Percentiles rank a stretch among this genome's conserved stretches.
phyloP scores from a whole-genome alignment of 2,888 invertebrate genomes.

The Tyria jacobaeae region DNA sequence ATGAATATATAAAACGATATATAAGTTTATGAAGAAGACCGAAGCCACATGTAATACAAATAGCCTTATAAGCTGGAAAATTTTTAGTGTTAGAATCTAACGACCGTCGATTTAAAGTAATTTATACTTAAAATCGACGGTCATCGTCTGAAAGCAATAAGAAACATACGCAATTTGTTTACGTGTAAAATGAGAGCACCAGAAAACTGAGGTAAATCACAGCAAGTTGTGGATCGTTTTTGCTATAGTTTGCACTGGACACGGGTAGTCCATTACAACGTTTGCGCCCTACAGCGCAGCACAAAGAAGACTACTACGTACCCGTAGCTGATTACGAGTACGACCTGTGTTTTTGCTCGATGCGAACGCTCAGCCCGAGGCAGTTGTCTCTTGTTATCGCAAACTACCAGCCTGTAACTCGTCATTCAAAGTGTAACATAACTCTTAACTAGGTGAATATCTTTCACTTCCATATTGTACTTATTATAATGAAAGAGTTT shows the following conservation, averaged over 20 bases:
- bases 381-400: conserved; percentile 42
- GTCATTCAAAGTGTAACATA: conserved; percentile 16
- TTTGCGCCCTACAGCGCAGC: conserved; percentile 52
- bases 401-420: conserved; percentile 19
- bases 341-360: conserved; percentile 50
- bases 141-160: neutral
- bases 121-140: too few species aligned
- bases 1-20: neutral
- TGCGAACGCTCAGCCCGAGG: conserved; percentile 31
- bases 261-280: conserved; percentile 69
- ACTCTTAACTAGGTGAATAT: conserved; percentile 18
- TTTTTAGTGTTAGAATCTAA: too few species aligned
- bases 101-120: too few species aligned
- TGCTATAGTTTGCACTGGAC: conserved; percentile 59
- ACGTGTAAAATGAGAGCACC: neutral
- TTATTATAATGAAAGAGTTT: conserved; percentile 30
- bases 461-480: conserved; percentile 31
- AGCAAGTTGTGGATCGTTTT: conserved; percentile 47
- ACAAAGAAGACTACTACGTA: conserved; percentile 33
- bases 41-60: too few species aligned
- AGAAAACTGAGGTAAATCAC: conserved; percentile 22
- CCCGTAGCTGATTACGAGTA: conserved; percentile 34
- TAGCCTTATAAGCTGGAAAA: too few species aligned
- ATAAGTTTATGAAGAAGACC: neutral
- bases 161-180: neutral